phyloP scores from a whole-genome alignment of 2,797 vertebrate species.

The Cyprinella venusta region DNA sequence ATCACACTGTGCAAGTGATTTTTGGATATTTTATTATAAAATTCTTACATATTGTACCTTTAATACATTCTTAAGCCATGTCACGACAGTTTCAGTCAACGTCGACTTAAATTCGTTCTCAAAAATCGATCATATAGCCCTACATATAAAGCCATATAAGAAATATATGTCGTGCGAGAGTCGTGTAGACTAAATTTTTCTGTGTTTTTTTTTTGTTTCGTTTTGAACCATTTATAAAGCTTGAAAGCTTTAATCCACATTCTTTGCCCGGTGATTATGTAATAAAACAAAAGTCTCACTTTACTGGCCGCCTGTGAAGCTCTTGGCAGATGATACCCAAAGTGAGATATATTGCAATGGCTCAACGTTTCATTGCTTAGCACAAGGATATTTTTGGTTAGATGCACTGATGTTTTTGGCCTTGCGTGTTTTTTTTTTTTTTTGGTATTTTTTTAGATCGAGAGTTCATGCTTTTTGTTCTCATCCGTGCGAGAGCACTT shows the following conservation, averaged over 20 bases:
- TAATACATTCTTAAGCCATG: neutral
- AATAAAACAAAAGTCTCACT: conserved; percentile 14
- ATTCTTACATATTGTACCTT: too few species aligned
- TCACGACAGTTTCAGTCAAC: neutral
- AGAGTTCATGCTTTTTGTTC: conserved; percentile 56
- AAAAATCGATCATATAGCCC: neutral
- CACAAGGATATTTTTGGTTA: conserved; percentile 18
- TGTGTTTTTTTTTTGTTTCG: neutral
- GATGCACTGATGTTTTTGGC: conserved; percentile 14
- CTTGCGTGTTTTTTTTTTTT: neutral
- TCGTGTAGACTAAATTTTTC: neutral
- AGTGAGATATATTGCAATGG: conserved; percentile 16
- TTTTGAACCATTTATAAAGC: neutral
- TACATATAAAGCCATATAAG: neutral
- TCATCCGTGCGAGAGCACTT: conserved; percentile 25
- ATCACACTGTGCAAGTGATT: too few species aligned
- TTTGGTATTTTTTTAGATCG: neutral
- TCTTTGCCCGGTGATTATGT: conserved; percentile 10
- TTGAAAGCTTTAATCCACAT: neutral
- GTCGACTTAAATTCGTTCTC: neutral
- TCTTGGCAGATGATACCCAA: conserved; percentile 6
- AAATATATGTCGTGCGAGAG: neutral
- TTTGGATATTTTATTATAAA: too few species aligned
- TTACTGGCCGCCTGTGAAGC: conserved; percentile 15
- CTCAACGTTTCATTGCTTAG: conserved; percentile 16